These are phyloP conservation scores for Listronotus bonariensis DNA, from an alignment of 1,140 invertebrate genomes.

Conservation along the genomic window DNA sequence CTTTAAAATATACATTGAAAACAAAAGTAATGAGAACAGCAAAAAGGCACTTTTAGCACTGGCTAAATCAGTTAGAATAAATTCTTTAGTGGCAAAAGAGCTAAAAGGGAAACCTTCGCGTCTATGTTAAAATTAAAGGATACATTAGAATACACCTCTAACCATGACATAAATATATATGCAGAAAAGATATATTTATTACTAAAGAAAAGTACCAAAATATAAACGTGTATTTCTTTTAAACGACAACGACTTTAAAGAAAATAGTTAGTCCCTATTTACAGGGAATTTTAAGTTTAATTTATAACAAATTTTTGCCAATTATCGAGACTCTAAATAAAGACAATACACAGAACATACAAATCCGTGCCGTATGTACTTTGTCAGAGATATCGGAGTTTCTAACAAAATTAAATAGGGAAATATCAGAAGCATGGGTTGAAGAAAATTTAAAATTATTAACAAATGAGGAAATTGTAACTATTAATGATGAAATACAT, in stretches of 20 bases:
- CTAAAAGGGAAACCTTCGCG: conserved; percentile 34
- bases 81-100: conserved; percentile 33
- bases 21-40: conserved; percentile 9
- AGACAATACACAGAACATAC: conserved; percentile 39
- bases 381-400: conserved; percentile 37
- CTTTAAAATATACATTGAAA: conserved; percentile 22
- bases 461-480: conserved; percentile 23
- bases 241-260: conserved; percentile 16
- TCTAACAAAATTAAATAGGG: conserved; percentile 20
- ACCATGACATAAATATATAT: conserved; percentile 38
- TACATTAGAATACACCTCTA: conserved; percentile 27
- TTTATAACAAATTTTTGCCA: conserved; percentile 39
- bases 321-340: conserved; percentile 32
- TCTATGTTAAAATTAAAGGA: conserved; percentile 27
- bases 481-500: conserved; percentile 28
- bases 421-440: conserved; percentile 40
- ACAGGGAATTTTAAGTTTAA: conserved; percentile 40
- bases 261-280: conserved; percentile 33
- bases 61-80: conserved; percentile 32
- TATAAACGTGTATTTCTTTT: conserved; percentile 28
- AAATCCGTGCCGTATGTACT: conserved; percentile 33
- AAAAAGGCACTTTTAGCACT: conserved; percentile 28
- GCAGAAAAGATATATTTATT: conserved; percentile 38
- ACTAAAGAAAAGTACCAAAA: conserved; percentile 33
- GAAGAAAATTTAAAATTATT: conserved; percentile 19